Evolutionary conservation across 2,797 vertebrate genomes (phyloP).

Genomic region (Linurgus olivaceus): DNA sequence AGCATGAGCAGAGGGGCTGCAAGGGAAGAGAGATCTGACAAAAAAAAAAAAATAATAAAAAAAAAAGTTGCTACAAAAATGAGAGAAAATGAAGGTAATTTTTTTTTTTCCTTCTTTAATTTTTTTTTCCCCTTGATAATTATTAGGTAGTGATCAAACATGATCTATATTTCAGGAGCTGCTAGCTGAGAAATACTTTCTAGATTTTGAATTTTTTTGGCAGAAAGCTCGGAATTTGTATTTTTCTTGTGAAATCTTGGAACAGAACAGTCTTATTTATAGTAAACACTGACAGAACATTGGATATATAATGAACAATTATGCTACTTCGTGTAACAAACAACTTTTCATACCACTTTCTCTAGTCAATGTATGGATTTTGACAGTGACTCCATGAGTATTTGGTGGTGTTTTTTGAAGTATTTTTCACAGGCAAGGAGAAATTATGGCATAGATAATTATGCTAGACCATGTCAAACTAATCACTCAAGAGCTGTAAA

Average conservation of each 20-base stretch:
- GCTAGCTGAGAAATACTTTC: background rate
- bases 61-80: background rate
- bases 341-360: background rate
- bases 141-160: background rate
- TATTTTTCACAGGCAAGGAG: background rate
- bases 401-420: background rate
- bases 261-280: slow-evolving; percentile 29
- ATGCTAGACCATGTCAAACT: background rate
- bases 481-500: background rate
- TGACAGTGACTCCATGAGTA: background rate
- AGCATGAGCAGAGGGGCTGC: background rate
- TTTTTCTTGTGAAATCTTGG: slow-evolving; percentile 18
- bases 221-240: background rate
- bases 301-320: background rate
- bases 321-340: background rate
- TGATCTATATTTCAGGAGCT: background rate
- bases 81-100: background rate
- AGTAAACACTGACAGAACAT: slow-evolving; percentile 8
- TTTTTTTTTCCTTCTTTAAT: background rate
- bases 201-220: background rate
- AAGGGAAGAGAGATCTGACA: background rate
- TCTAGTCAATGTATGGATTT: background rate
- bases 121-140: background rate
- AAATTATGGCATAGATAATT: background rate
- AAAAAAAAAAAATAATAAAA: background rate